A percentile compares a stretch with the other conserved stretches of the same genome.
Evolutionary conservation across 2,113 vertebrate genomes (phyloP).

Genomic region (Aptenodytes patagonicus): DNA sequence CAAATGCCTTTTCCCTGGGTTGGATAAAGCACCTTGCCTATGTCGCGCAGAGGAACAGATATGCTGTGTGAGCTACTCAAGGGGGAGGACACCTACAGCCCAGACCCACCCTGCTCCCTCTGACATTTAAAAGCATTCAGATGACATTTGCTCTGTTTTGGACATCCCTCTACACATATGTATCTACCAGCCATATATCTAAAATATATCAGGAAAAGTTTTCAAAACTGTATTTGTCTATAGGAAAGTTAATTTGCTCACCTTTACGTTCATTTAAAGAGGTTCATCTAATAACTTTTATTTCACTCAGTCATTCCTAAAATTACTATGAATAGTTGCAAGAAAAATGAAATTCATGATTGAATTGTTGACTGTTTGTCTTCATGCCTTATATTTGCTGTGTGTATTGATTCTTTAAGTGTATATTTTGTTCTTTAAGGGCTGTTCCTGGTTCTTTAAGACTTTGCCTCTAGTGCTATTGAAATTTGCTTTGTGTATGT

Average conservation of each 20-base stretch:
- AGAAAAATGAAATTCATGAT: neutral
- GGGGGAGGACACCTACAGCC: neutral
- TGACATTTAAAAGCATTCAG: neutral
- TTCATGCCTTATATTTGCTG: neutral
- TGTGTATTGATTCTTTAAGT: neutral
- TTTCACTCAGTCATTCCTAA: neutral
- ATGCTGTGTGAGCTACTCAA: neutral
- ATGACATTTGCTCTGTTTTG: neutral
- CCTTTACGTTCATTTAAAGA: neutral
- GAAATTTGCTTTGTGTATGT: neutral
- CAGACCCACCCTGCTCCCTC: neutral
- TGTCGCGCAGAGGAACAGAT: rapidly evolving
- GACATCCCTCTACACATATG: neutral
- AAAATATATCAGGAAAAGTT: neutral
- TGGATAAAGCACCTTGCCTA: neutral
- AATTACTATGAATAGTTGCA: neutral
- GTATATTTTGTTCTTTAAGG: neutral
- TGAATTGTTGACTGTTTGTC: neutral
- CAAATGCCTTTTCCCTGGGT: neutral
- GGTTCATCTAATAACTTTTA: neutral
- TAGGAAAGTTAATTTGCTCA: neutral
- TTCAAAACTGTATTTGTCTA: neutral
- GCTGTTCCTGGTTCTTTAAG: rapidly evolving
- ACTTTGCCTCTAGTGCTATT: neutral
- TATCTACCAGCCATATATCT: neutral